Conservation (phyloP, 2,113 vertebrate genomes). For the Ceratotherium simum region DNA sequence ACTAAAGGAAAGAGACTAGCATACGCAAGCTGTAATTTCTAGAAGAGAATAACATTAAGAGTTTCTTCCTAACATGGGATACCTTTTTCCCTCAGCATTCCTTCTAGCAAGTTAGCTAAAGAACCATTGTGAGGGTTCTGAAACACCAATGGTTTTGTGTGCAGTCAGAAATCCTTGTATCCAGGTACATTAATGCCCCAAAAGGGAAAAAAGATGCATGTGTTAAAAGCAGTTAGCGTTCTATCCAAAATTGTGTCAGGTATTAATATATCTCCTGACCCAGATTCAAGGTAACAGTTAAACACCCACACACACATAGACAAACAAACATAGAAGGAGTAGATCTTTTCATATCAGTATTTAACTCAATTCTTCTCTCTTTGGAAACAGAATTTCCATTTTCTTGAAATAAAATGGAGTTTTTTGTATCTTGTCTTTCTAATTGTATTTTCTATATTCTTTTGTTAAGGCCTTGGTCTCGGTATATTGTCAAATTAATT, state of each 20-base stretch:
- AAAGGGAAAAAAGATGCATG: background rate
- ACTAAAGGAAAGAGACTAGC: background rate
- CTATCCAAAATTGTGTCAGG: background rate
- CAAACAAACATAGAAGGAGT: background rate
- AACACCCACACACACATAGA: rapidly evolving
- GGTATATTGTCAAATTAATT: background rate
- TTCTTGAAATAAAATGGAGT: background rate
- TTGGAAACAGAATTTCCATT: background rate
- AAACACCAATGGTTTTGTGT: background rate
- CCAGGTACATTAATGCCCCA: background rate
- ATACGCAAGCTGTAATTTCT: background rate
- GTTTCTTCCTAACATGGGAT: background rate
- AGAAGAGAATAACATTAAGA: background rate
- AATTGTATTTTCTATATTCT: background rate
- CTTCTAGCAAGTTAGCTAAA: background rate
- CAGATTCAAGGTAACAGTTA: background rate
- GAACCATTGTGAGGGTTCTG: background rate
- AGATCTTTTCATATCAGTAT: background rate
- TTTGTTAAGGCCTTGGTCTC: background rate
- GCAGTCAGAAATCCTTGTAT: background rate
- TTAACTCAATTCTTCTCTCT: background rate
- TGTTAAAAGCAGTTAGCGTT: background rate
- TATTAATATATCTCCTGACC: background rate
- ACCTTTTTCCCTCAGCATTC: background rate
- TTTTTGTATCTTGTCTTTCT: background rate